Base-by-base conservation (phyloP, 2,113 vertebrate species). In the Toxotes chatareus region DNA sequence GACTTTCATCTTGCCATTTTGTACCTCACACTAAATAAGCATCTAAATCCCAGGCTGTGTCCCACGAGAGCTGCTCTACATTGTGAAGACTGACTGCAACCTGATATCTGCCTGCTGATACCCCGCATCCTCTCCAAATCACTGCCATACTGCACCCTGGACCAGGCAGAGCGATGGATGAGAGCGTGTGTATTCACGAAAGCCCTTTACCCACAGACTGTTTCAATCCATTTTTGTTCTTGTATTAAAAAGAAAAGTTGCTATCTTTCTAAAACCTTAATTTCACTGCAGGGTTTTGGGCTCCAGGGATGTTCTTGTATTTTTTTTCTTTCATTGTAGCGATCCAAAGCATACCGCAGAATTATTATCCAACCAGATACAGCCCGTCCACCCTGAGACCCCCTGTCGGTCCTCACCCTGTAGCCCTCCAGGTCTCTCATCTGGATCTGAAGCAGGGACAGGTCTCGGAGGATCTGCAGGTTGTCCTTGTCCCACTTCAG, bases 401-500 rank as follows among this genome's bases (percentile, higher is more conserved):
- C 36, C 47, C 31, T 44, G 53, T 4, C 8, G 0, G 47, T 17
- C 92, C 96, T 96, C 88, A 99, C 98, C 96, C 98, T 96, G 91
- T 99, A 99, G 83, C 98, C 98, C 92, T 99, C 97, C 91, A 99
- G 95, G 95, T 99, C 98, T 87, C 98, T 95, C 98, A 99, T 99
- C 93, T 99, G 98, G 93, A 99, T 98, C 92, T 99, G 98, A 83
- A 99, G 95, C 91, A 99, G 94, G 65, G 97, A 99, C 89, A 99
- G 96, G 90, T 99, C 98, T 92, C 97, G 95, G 89, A 99, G 96
- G 91, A 99, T 99, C 92, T 99, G 98, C 93, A 99, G 96, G 96
- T 99, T 99, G 96, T 99, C 97, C 93, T 97, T 99, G 94, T 99
- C 98, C 97, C 97, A 98, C 94, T 99, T 99, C 89, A 99, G 95